Base-by-base conservation (phyloP, 2,113 vertebrate genomes). In the Nothobranchius kuhntae region DNA sequence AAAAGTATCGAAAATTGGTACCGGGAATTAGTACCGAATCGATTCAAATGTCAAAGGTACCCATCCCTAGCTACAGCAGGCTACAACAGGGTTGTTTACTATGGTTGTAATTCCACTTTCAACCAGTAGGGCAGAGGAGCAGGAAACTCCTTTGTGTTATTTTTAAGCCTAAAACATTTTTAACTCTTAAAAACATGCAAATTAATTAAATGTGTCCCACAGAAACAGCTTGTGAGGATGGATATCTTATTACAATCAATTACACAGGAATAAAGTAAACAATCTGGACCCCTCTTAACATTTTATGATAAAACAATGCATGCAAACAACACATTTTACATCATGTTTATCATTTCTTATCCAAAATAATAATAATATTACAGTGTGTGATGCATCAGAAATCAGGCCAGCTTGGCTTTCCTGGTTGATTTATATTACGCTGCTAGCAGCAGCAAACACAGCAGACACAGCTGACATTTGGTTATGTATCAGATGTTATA, bases 401-500 rank as follows among this genome's bases (percentile, higher is more conserved):
- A 36, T 58, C 45, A 56, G 58, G 36, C 51, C 30, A 77, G 64
- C 59, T 55, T 65, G 44, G 13, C 50, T 67, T 14, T 54, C 52
- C 9, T 36, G 50, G 50, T 35, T 73, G 76, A 85, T 87, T 81
- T 78, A 84, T 77, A 44, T 82, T 53, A 30, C 53, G 47, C 11
- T 21, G 53, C 61, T 13, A 42, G 50, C 46, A 75, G 50, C 46
- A 75, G 69, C 55, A 58, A 69, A 53, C n/a, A 26, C 75, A 71
- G 54, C 68, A 82, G 69, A 82, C 73, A 67, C 45, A 71, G 64
- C 68, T 68, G 75, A 81, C 72, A 71, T 85, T 88, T 65, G 83
- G 75, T 89, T 80, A 64, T 81, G 77, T 68, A 87, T 87, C 75
- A 81, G 65, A 83, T 72, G 73, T 78, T 91, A 83, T 86, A 77